phyloP scores from a whole-genome alignment of 1,140 invertebrate species.

The Tetramorium parvispinum region DNA sequence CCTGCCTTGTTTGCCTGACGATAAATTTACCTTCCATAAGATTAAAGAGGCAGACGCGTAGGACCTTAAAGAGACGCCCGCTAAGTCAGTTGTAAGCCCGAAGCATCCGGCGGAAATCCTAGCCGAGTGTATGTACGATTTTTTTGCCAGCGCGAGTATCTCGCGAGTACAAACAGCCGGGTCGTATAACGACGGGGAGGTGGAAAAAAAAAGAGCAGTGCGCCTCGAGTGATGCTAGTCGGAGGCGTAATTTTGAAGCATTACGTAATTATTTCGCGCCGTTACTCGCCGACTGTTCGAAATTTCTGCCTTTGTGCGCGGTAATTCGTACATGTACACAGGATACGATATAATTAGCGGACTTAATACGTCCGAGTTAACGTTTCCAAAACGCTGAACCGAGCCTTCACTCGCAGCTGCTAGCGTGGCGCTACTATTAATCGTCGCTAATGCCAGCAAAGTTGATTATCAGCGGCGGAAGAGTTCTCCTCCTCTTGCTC shows the following conservation, averaged over 20 bases:
- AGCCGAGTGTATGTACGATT: not conserved
- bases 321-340: conserved; percentile 45
- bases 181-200: not conserved
- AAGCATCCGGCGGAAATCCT: not conserved
- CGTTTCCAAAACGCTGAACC: conserved; percentile 33
- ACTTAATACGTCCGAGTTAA: conserved; percentile 54
- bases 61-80: conserved; percentile 30
- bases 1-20: conserved; percentile 46
- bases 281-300: conserved; percentile 9
- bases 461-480: conserved; percentile 53
- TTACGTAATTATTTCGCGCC: conserved; percentile 34
- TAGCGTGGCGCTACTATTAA: conserved; percentile 22
- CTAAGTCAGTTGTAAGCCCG: conserved; percentile 32
- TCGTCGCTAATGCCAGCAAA: not conserved
- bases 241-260: conserved; percentile 16
- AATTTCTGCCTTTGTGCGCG: conserved; percentile 51
- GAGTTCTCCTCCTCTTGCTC: conserved; percentile 12
- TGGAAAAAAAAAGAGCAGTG: not conserved
- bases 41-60: conserved; percentile 50
- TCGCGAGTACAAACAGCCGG: not conserved
- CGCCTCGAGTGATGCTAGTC: no score
- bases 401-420: conserved; percentile 38
- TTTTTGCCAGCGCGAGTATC: not conserved
- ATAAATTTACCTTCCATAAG: conserved; percentile 53
- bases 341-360: conserved; percentile 57